Percentiles rank a stretch among this genome's conserved stretches.
Conservation (phyloP, 2,797 vertebrate genomes). For the Tachyglossus aculeatus region DNA sequence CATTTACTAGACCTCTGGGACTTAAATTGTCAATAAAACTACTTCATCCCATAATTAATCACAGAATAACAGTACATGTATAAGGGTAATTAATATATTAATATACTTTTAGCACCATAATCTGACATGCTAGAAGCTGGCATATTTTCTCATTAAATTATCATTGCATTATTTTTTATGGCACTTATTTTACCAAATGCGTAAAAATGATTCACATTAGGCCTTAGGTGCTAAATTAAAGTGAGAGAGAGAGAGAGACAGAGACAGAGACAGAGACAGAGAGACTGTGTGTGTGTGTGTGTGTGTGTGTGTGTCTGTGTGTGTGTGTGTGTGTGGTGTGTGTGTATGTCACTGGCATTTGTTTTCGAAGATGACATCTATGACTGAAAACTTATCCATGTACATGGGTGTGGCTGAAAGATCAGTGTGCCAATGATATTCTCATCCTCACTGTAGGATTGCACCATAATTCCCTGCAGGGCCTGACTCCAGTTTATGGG, state of each 20-base stretch:
- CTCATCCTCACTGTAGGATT: no score
- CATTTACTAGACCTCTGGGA: not conserved
- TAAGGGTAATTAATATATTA: slow-evolving; percentile 47
- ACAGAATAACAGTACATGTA: slow-evolving; percentile 29
- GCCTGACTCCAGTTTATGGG: no score
- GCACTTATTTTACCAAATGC: slow-evolving; percentile 30
- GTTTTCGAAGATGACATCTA: no score
- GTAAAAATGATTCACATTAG: slow-evolving; percentile 39
- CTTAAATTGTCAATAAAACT: slow-evolving; percentile 5
- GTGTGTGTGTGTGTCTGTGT: no score
- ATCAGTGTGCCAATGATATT: no score
- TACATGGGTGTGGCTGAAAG: no score
- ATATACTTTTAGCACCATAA: slow-evolving; percentile 23
- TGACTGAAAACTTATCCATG: no score
- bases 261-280: slow-evolving; percentile 14
- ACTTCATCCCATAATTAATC: slow-evolving; percentile 9
- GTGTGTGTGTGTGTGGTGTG: no score
- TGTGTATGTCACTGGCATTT: no score
- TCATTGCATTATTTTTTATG: slow-evolving; percentile 39
- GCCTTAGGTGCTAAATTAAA: slow-evolving; percentile 9
- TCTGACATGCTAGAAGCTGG: slow-evolving; percentile 7
- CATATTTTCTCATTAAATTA: slow-evolving; percentile 24
- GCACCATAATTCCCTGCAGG: no score
- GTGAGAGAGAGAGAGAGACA: slow-evolving; percentile 20
- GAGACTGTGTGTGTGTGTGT: no score